Evolutionary conservation across 2,113 vertebrate species (phyloP).

Genomic region (Hypanus sabinus): DNA sequence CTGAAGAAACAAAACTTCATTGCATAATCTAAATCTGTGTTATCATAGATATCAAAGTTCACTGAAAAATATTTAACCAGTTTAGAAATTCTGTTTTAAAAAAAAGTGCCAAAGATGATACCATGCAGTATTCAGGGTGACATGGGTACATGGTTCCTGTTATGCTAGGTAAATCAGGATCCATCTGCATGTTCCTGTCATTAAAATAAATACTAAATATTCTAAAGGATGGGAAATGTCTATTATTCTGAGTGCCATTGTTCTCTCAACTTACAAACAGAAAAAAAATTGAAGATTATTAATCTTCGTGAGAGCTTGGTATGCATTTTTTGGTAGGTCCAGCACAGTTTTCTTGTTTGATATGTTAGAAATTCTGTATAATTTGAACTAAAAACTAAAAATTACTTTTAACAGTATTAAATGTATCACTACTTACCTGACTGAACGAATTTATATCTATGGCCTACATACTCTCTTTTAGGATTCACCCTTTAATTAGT

Average conservation of each 20-base stretch:
- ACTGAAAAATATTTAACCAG: neutral
- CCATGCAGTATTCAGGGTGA: neutral
- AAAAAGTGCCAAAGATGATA: neutral
- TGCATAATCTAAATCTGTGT: neutral
- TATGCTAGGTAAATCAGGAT: neutral
- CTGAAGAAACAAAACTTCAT: neutral
- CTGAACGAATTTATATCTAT: neutral
- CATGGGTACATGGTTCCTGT: neutral
- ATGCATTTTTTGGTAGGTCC: neutral
- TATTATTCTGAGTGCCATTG: neutral
- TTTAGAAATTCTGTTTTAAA: neutral
- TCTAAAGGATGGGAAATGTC: neutral
- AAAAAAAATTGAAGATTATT: neutral
- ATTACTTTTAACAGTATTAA: neutral
- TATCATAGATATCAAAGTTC: neutral
- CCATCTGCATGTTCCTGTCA: neutral
- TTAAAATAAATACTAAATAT: neutral
- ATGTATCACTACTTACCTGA: neutral
- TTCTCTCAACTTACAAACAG: neutral
- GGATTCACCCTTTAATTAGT: too few relatives aligned
- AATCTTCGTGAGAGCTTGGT: neutral
- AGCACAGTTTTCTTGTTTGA: neutral
- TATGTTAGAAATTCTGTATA: neutral
- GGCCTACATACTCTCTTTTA: neutral
- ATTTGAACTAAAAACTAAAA: neutral